These are phyloP conservation scores for Trogon melanurus DNA, from an alignment of 2,113 vertebrate genomes.

Conservation along the genomic window DNA sequence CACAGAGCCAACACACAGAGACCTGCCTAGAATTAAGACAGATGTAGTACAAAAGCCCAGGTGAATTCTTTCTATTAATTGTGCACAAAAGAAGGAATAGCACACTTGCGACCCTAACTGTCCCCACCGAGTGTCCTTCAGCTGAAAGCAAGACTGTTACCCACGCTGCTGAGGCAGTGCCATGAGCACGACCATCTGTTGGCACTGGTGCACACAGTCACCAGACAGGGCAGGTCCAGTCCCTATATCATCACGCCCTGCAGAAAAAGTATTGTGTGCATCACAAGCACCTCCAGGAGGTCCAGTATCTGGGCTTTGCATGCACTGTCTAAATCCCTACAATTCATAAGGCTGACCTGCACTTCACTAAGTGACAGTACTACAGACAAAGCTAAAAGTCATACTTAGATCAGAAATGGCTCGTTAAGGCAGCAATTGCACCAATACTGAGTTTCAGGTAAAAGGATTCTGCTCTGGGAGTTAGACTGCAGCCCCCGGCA, in stretches of 20 bases:
- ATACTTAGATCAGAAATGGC: not conserved
- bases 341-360: not conserved
- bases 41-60: not conserved
- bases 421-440: not conserved
- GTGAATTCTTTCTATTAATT: not conserved
- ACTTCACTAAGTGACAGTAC: not conserved
- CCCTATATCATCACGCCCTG: not conserved
- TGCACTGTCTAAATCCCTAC: too few species aligned
- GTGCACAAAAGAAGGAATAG: not conserved
- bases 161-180: not conserved
- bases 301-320: not conserved
- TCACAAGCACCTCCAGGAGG: not conserved
- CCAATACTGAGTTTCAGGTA: not conserved
- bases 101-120: not conserved
- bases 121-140: not conserved
- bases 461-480: conserved; percentile 5
- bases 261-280: not conserved
- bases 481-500: not conserved
- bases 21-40: not conserved
- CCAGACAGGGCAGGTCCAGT: not conserved
- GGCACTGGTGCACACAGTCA: not conserved
- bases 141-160: not conserved
- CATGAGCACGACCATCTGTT: not conserved
- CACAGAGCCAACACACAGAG: not conserved
- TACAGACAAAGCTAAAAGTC: not conserved